Conservation (phyloP, 2,888 invertebrate species). For the Drosophila gaucha region DNA sequence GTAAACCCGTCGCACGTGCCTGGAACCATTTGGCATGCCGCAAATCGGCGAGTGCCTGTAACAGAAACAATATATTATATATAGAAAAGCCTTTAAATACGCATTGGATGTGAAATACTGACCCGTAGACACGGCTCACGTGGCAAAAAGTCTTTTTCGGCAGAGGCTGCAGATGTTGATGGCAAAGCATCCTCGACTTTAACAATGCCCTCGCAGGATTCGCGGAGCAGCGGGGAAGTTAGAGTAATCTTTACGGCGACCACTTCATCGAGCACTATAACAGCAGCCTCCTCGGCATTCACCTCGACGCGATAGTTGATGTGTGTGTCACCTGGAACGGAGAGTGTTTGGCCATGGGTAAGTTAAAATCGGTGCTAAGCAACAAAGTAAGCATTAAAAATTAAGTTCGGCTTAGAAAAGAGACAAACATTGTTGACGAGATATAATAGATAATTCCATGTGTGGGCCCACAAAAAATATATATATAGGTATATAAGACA, state of each 20-base stretch:
- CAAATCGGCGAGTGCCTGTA: conserved; percentile 98
- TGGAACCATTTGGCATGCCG: conserved; percentile 99
- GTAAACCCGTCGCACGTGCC: conserved; percentile 98
- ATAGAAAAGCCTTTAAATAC: background rate
- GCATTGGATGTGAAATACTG: conserved; percentile 5
- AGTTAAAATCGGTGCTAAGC: background rate
- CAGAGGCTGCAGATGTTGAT: conserved; percentile 82
- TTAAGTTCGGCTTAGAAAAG: conserved; percentile 63
- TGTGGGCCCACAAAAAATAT: conserved; percentile 57
- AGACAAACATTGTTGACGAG: conserved; percentile 71
- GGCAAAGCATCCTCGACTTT: conserved; percentile 86
- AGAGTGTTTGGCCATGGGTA: conserved; percentile 23
- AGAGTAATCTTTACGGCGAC: conserved; percentile 94
- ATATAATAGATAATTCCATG: conserved; percentile 61
- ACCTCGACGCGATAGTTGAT: conserved; percentile 91
- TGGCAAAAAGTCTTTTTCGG: conserved; percentile 95
- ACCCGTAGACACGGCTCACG: conserved; percentile 96
- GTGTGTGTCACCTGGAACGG: conserved; percentile 78
- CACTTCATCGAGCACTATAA: conserved; percentile 91
- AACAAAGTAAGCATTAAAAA: conserved; percentile 15
- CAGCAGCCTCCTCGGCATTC: conserved; percentile 93
- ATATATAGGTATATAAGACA: conserved; percentile 35
- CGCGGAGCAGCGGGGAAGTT: conserved; percentile 96
- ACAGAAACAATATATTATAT: conserved; percentile 1
- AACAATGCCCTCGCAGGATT: conserved; percentile 86